phyloP scores from a whole-genome alignment of 2,888 invertebrate species.

The Malthinus flaveolus region DNA sequence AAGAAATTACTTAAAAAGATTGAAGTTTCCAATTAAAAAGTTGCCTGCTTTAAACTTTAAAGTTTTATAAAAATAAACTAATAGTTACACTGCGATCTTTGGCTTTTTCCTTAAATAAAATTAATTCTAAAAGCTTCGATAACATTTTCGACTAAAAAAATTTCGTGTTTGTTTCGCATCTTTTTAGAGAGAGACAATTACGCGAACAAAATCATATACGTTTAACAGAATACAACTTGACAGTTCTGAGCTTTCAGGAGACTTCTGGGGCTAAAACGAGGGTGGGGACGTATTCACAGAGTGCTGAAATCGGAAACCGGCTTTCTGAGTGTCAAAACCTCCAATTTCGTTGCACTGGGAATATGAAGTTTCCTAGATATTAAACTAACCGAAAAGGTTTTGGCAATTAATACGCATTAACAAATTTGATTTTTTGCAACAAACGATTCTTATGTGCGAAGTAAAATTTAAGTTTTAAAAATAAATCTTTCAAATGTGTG shows the following conservation, averaged over 20 bases:
- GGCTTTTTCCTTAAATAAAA: not conserved
- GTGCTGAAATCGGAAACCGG: slow-evolving; percentile 49
- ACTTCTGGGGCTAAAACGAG: slow-evolving; percentile 31
- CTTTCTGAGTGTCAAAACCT: slow-evolving; percentile 47
- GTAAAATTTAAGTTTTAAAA: not conserved
- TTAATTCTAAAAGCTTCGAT: not conserved
- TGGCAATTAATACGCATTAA: slow-evolving; percentile 13
- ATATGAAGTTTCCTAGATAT: slow-evolving; percentile 48
- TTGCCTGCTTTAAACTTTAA: no score
- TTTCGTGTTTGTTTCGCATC: slow-evolving; percentile 1
- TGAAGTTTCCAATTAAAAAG: not conserved
- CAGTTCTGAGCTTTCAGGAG: slow-evolving; percentile 42
- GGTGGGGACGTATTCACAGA: slow-evolving; percentile 38
- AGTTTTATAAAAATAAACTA: not conserved
- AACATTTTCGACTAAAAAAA: not conserved
- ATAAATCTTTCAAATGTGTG: slow-evolving; percentile 2
- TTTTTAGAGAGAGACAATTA: slow-evolving; percentile 19
- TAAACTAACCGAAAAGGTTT: slow-evolving; percentile 2
- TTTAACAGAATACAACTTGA: slow-evolving; percentile 43
- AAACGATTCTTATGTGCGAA: not conserved
- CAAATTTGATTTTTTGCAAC: not conserved
- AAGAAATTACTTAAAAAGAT: not conserved
- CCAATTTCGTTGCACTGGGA: slow-evolving; percentile 44
- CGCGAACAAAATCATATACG: slow-evolving; percentile 35
- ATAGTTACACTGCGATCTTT: not conserved